A percentile compares a stretch with the other conserved stretches of the same genome.
Conservation (phyloP, 2,888 invertebrate genomes). For the Rotaria magnacalcarata region DNA sequence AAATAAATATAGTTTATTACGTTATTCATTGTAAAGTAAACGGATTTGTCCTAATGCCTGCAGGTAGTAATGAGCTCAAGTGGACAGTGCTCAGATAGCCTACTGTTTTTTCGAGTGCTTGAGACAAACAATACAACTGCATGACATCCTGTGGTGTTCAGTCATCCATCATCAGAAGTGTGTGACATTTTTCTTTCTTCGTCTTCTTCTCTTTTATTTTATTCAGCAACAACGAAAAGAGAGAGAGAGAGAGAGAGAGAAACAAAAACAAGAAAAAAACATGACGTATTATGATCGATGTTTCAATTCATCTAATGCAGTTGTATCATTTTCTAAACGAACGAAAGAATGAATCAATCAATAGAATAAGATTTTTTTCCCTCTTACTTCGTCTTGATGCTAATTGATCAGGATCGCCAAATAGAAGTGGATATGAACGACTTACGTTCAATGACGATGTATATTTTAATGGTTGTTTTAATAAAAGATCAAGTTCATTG, state of each 20-base stretch:
- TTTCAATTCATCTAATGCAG: slow-evolving; percentile 28
- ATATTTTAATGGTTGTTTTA: slow-evolving; percentile 13
- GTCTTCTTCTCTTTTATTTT: no score
- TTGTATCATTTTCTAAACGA: slow-evolving; percentile 17
- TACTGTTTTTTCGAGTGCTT: slow-evolving; percentile 25
- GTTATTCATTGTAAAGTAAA: slow-evolving; percentile 1
- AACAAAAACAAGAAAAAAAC: neutral
- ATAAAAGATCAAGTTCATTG: slow-evolving; percentile 8
- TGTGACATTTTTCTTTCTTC: neutral
- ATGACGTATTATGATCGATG: slow-evolving; percentile 20
- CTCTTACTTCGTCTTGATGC: slow-evolving; percentile 32
- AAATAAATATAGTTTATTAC: slow-evolving; percentile 27
- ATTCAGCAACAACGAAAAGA: no score
- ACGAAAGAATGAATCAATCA: neutral
- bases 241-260: no score
- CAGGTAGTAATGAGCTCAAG: slow-evolving; percentile 31
- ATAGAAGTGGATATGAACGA: slow-evolving; percentile 4
- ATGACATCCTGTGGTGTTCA: slow-evolving; percentile 19
- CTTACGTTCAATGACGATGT: neutral
- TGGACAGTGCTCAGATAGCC: slow-evolving; percentile 24
- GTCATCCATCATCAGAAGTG: slow-evolving; percentile 24
- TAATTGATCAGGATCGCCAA: slow-evolving; percentile 35
- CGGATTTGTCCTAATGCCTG: slow-evolving; percentile 19
- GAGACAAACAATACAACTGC: slow-evolving; percentile 25
- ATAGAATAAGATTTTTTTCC: no score